Evolutionary conservation across 2,888 invertebrate species (phyloP), one percentile per base, ranked within the genome.

Genomic region (Nymphalis urticae): DNA sequence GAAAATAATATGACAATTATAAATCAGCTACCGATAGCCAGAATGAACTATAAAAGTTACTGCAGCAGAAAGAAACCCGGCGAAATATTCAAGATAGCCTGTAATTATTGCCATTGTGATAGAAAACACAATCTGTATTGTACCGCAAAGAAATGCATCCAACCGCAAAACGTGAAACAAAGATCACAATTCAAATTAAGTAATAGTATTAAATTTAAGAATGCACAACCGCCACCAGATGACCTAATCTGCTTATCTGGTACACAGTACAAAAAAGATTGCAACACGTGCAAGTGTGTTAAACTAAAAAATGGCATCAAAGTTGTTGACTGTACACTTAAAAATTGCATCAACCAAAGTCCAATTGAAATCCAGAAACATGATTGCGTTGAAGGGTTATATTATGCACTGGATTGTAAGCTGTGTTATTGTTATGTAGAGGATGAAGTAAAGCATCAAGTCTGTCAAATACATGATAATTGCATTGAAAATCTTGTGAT

Each of bases 91-190:
- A 81, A 81, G 61, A 75, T 85, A 27, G 91, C 89, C 56, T 94
- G 94, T 79, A 94, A 94, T 76, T 82, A 85, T 0, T 94, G 94
- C 73, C 83, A 87, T 67, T 94, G 94, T 72, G 89, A 91, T 60
- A 74, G 77, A 7, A 83, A 86, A 1, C 85, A 86, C 13, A 80
- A 82, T 5, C 83, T 92, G 27, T 89, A 87, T 72, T 89, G 93
- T 70, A 90, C 94, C 24, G 81, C 85, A 0, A 89, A 86, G 69
- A 85, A 84, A 66, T 90, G 89, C 65, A 72, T 85, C 6, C 69
- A 50, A 27, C 47, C 42, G 74, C 56, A 79, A 36, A 32, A 36
- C 27, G 48, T 47, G 24, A 71, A 58, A n/a, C 13, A 42, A 19
- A 19, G 53, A 53, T n/a, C 58, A 13, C 6, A 19, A 4, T 54